These are phyloP conservation scores for Cephalopachus bancanus DNA, from an alignment of 2,797 vertebrate species.

Conservation along the genomic window DNA sequence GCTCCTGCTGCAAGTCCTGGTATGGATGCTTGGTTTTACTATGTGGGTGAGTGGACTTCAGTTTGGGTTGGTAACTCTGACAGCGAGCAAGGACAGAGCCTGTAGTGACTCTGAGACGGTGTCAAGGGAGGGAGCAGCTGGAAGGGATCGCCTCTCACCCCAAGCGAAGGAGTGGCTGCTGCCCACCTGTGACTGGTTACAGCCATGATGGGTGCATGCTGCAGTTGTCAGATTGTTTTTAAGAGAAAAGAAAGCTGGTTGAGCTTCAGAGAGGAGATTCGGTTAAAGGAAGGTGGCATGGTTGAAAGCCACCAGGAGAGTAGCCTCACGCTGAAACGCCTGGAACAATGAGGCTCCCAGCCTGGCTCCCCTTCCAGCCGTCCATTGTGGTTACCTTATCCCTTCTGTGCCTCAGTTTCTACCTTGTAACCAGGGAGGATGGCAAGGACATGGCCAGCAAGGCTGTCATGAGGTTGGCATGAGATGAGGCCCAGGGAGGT, in stretches of 20 bases:
- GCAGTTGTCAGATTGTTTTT: neutral
- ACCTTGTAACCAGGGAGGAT: neutral
- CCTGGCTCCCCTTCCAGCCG: too few species aligned
- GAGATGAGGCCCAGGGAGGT: rapidly evolving
- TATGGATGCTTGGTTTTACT: neutral
- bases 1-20: rapidly evolving
- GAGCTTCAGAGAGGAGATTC: neutral
- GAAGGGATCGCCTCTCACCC: too few species aligned
- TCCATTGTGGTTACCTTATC: rapidly evolving
- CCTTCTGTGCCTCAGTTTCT: neutral
- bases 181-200: rapidly evolving
- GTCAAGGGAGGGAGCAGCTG: neutral
- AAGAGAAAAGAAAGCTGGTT: neutral
- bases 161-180: neutral
- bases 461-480: neutral
- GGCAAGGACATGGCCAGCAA: rapidly evolving
- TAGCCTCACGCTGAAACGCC: rapidly evolving
- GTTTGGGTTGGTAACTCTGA: neutral
- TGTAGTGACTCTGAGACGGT: rapidly evolving
- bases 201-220: neutral
- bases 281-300: rapidly evolving
- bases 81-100: neutral
- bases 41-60: neutral
- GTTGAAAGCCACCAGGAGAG: rapidly evolving
- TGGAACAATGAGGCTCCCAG: neutral